A percentile compares a stretch with the other conserved stretches of the same genome.
phyloP scores from a whole-genome alignment of 2,113 vertebrate species.

The cattle (Bos taurus) region ARS-UCD2.0 NC_037332.1:113067501-113068000 shows the following conservation, averaged over 20 bases:
- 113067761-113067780: fast-evolving
- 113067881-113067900: not conserved
- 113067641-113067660: not conserved
- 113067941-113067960: not conserved
- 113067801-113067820: not conserved
- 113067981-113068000: not conserved
- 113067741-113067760: not conserved
- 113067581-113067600: not conserved
- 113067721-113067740: not conserved
- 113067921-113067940: not conserved
- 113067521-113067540: conserved; percentile 52
- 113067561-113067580: not conserved
- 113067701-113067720: fast-evolving
- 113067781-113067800: fast-evolving
- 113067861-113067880: not conserved
- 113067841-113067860: too few relatives aligned
- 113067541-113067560: conserved; percentile 45
- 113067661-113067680: not conserved
- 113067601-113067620: not conserved
- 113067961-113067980: not conserved
- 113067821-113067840: not conserved
- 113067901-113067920: not conserved
- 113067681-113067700: not conserved
- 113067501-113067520: not conserved
- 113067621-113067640: not conserved